phyloP scores from a whole-genome alignment of 2,113 vertebrate species.

The Nanorana parkeri region DNA sequence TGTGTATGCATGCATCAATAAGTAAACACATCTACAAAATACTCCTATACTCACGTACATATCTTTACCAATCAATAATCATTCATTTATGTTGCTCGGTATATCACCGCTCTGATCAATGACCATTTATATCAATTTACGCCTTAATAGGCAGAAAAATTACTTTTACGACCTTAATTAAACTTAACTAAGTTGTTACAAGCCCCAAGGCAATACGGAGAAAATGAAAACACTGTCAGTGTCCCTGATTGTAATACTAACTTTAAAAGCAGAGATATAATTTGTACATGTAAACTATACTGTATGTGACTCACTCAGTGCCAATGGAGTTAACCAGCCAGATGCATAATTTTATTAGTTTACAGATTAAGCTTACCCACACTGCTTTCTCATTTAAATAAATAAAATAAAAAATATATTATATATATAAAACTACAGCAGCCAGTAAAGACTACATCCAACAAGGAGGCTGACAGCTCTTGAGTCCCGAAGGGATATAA shows the following conservation, averaged over 20 bases:
- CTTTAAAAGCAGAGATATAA: neutral
- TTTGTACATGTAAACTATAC: too few relatives aligned
- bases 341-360: too few relatives aligned
- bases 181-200: constrained; percentile 8
- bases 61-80: constrained; percentile 39
- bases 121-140: constrained; percentile 34
- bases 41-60: constrained; percentile 8
- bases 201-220: neutral
- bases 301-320: too few relatives aligned
- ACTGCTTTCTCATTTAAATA: too few relatives aligned
- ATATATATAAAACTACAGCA: too few relatives aligned
- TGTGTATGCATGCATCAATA: neutral
- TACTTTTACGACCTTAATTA: neutral
- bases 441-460: too few relatives aligned
- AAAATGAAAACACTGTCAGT: neutral
- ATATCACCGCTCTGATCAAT: constrained; percentile 30
- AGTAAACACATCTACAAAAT: neutral
- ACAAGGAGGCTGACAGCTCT: too few relatives aligned
- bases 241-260: neutral
- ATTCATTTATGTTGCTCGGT: neutral
- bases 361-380: too few relatives aligned
- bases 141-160: constrained; percentile 36
- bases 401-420: too few relatives aligned
- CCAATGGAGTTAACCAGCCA: too few relatives aligned
- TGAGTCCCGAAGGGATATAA: too few relatives aligned